Conservation (phyloP, 2,113 vertebrate genomes). For the Hippopotamus amphibius region DNA sequence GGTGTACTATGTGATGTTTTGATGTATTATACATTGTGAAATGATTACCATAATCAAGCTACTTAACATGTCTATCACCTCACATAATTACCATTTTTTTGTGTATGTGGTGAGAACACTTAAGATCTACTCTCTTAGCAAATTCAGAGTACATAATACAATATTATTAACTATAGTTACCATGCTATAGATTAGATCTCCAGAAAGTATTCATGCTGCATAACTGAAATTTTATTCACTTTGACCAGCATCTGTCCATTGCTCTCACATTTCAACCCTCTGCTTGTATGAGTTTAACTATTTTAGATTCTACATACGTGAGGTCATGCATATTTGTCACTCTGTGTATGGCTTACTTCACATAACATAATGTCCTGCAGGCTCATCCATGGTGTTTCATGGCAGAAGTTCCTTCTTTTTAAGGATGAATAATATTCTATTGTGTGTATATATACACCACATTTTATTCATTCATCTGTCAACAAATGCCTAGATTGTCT, state of each 20-base stretch:
- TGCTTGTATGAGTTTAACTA: background rate
- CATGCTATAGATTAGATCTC: background rate
- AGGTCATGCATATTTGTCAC: background rate
- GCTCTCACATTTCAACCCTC: background rate
- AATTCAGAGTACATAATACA: background rate
- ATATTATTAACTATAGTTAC: background rate
- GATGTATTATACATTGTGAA: background rate
- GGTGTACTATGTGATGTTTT: background rate
- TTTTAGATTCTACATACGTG: background rate
- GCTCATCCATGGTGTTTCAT: background rate
- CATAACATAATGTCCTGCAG: background rate
- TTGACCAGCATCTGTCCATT: background rate
- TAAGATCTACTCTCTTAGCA: background rate
- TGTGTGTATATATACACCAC: background rate
- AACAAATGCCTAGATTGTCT: background rate
- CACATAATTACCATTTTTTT: background rate
- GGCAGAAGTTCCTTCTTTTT: background rate
- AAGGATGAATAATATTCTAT: background rate
- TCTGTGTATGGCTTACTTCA: background rate
- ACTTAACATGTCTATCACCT: background rate
- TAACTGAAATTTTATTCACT: background rate
- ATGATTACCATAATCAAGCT: background rate
- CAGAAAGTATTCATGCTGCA: background rate
- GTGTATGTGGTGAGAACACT: background rate
- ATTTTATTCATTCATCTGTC: background rate